Evolutionary conservation across 2,888 invertebrate species (phyloP), one percentile per base, ranked within the genome.

Genomic region (Augiades crinisus): DNA sequence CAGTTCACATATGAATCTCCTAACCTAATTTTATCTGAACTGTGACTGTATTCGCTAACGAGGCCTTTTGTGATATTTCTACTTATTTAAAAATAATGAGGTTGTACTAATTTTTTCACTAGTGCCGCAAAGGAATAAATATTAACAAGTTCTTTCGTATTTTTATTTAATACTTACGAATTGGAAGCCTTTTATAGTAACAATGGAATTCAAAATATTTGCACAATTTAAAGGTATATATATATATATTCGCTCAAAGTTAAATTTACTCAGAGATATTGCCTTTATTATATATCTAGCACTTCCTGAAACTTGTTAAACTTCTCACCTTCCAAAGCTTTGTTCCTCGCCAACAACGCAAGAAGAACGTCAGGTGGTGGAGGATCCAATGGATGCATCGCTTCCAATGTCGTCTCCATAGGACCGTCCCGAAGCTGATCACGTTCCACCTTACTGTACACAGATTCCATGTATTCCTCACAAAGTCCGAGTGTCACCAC

Each of bases 361-460:
- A 96, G 90, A 47, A 97, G 91, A 61, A 97, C 95, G 74, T 97
- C 96, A 14, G 96, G 95, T 76, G 95, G 95, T 55, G 95, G 95
- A 68, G 88, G 88, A 53, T 87, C 86, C 45, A 88, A 67, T 40
- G 80, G 78, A 60, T 85, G 86, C 80, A 86, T 81, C 54, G 69
- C 65, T 55, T 82, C 86, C 51, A 83, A 68, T 49, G 78, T 61
- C 17, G 71, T 70, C 60, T 81, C 85, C 78, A 84, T 75, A 49
- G 71, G 67, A 53, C 56, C 69, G 50, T 73, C 76, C 46, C 77
- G 73, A 56, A 53, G 61, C 61, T 73, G 72, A 62, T 77, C 80
- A 59, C 81, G 76, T 59, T 65, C 62, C 63, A 76, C 65, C 60
- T 75, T 78, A 57, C 71, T 67, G 66, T 70, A 82, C 57, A 64